A percentile compares a stretch with the other conserved stretches of the same genome.
Evolutionary conservation across 2,113 vertebrate species (phyloP).

Genomic region (Corapipo altera): DNA sequence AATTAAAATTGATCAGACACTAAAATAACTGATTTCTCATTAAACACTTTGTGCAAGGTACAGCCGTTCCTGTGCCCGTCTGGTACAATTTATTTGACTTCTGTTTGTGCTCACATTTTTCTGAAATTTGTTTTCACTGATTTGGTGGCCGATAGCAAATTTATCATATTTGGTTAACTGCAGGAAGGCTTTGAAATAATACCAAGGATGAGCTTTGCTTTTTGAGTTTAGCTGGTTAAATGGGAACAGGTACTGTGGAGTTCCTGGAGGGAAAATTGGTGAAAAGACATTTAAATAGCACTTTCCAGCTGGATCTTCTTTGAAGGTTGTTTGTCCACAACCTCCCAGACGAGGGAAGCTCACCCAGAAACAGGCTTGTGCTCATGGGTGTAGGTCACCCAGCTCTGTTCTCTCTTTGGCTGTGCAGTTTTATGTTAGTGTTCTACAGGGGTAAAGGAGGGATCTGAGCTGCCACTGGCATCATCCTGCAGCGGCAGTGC

Average conservation of each 20-base stretch:
- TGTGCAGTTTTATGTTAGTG: accelerated
- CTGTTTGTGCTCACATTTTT: neutral
- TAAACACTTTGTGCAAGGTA: neutral
- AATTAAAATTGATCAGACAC: neutral
- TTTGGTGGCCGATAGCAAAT: neutral
- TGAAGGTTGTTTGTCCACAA: neutral
- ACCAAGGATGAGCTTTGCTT: neutral
- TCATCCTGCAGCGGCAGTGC: accelerated
- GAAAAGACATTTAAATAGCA: neutral
- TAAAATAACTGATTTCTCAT: neutral
- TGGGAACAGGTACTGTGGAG: accelerated
- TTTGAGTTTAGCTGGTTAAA: neutral
- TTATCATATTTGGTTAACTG: neutral
- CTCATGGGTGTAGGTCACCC: too few species aligned
- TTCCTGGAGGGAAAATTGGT: neutral
- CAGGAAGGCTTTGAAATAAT: neutral
- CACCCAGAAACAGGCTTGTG: too few species aligned
- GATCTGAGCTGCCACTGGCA: neutral
- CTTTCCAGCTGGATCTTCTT: neutral
- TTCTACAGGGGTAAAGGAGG: neutral
- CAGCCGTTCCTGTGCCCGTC: neutral
- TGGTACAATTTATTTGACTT: neutral
- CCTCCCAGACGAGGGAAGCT: neutral
- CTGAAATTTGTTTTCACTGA: neutral
- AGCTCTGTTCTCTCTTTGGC: too few species aligned